These are phyloP conservation scores for Odocoileus hemionus DNA, from an alignment of 2,113 vertebrate species.

Conservation along the genomic window DNA sequence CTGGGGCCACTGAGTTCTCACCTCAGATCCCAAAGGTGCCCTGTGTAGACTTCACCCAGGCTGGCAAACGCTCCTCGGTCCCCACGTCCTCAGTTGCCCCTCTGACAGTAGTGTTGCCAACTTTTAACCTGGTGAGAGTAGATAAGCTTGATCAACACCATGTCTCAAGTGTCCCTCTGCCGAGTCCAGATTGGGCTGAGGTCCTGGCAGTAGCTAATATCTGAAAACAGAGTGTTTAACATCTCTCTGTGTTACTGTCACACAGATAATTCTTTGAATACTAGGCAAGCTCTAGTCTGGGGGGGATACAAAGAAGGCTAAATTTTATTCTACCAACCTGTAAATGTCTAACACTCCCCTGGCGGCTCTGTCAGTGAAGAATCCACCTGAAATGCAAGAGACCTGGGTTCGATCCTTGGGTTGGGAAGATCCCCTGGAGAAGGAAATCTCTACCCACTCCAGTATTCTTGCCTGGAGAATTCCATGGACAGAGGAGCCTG, in stretches of 20 bases:
- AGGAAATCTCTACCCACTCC: background rate
- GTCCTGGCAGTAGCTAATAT: background rate
- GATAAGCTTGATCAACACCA: background rate
- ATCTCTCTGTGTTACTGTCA: background rate
- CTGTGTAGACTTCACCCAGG: background rate
- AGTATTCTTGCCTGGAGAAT: background rate
- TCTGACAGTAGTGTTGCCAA: background rate
- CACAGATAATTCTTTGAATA: background rate
- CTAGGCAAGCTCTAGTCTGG: background rate
- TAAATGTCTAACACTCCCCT: background rate
- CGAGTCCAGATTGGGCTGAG: background rate
- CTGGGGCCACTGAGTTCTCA: background rate
- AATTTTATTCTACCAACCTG: background rate
- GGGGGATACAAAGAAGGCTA: background rate
- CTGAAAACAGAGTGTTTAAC: background rate
- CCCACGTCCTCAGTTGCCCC: background rate
- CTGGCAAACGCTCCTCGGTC: background rate
- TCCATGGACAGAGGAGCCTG: background rate
- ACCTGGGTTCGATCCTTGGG: background rate
- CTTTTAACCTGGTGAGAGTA: background rate
- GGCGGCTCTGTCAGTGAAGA: background rate
- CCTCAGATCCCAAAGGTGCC: background rate
- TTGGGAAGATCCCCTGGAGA: background rate
- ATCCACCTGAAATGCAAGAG: background rate
- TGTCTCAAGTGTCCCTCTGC: background rate